These are phyloP conservation scores for Paedocypris sp. DNA, from an alignment of 2,113 vertebrate species.

Conservation along the genomic window DNA sequence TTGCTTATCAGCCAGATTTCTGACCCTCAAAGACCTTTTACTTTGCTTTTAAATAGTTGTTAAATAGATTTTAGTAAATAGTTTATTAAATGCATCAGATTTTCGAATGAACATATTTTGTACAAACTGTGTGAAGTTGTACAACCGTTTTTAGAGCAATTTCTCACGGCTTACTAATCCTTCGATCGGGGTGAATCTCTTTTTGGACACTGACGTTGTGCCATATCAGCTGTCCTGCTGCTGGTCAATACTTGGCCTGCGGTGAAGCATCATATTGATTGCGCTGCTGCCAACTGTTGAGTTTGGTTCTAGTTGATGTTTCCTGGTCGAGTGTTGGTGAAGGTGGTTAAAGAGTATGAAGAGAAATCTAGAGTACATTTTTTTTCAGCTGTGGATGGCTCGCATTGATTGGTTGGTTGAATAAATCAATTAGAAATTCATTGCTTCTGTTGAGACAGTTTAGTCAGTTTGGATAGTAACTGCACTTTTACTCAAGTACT, in stretches of 20 bases:
- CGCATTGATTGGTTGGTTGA: too few relatives aligned
- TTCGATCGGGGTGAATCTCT: slow-evolving; percentile 33
- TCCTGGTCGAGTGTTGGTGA: slow-evolving; percentile 17
- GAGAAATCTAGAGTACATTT: too few relatives aligned
- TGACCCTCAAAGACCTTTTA: too few relatives aligned
- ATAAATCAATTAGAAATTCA: too few relatives aligned
- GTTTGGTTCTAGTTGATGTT: slow-evolving; percentile 38
- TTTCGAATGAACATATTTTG: neutral
- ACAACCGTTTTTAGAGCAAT: slow-evolving; percentile 35
- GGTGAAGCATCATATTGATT: slow-evolving; percentile 36
- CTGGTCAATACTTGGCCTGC: slow-evolving; percentile 42
- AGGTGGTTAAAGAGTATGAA: neutral
- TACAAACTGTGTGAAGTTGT: slow-evolving; percentile 4
- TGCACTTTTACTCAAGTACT: too few relatives aligned
- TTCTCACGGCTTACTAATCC: slow-evolving; percentile 40
- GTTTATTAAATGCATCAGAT: too few relatives aligned
- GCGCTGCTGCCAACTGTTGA: slow-evolving; percentile 44
- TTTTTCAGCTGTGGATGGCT: too few relatives aligned
- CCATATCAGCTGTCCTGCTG: slow-evolving; percentile 36
- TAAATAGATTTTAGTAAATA: too few relatives aligned
- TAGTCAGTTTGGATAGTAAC: too few relatives aligned
- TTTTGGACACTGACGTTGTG: slow-evolving; percentile 37
- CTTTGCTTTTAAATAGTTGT: too few relatives aligned
- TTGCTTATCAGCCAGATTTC: too few relatives aligned
- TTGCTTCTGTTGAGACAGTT: too few relatives aligned